Evolutionary conservation across 2,797 vertebrate genomes (phyloP), one percentile per base, ranked within the genome.

Genomic region (Sternotherus odoratus): DNA sequence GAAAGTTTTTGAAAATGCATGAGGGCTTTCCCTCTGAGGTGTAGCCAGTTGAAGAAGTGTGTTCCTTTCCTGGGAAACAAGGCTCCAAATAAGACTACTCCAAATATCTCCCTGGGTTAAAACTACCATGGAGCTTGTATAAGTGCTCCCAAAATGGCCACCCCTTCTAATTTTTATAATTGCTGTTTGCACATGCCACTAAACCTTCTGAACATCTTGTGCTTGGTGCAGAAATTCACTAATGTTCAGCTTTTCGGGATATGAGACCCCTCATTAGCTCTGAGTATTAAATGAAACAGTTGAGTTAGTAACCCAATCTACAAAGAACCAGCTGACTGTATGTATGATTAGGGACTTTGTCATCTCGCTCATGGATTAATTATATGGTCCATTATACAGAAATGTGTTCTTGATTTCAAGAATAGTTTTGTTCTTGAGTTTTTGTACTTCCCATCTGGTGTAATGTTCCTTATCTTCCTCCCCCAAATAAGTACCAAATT

Each of bases 261-360:
- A 81, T 11, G 92, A 89, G 95, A 91, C 85, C 95, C 97, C 92
- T 98, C 97, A 97, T 98, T 98, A 98, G 95, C 96, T 96, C 85
- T 0, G 77, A 93, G 97, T 82, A 98, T 97, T 97, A 97, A 98
- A 98, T 97, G 97, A 97, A 97, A 97, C 97, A 98, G 96, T 97
- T 97, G 97, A 97, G 96, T 97, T 98, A 95, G 96, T 95, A 94
- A 96, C 97, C 97, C 96, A 97, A 98, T 97, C 39, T 79, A 92
- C 94, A 98, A 90, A 96, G 96, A 92, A 97, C 60, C 95, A 92
- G 92, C 95, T 92, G 90, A 97, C 87, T 96, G 91, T 95, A 94
- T 96, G 97, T 93, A 10, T 24, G 93, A 97, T 86, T 96, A 97
- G 90, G 80, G 93, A 94, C 93, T 97, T 96, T 83, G 96, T 96